Evolutionary conservation across 2,797 vertebrate species (phyloP).

Genomic region (Tangara arthus): DNA sequence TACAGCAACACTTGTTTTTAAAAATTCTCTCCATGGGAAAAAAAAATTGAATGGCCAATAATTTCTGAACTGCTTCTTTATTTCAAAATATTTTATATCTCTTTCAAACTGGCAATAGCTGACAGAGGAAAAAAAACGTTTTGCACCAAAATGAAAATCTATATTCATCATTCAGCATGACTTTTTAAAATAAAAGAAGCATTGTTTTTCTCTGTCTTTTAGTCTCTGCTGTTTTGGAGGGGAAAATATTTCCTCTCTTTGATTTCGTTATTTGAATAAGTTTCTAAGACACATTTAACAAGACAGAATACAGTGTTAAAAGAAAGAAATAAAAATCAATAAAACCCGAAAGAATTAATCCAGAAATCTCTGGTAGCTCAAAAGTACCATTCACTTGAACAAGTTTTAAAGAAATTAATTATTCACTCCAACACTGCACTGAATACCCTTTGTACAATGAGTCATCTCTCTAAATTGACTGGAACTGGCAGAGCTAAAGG

Average conservation of each 20-base stretch:
- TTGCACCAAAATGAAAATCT: background rate
- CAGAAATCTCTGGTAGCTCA: background rate
- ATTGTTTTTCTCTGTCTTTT: conserved; percentile 4
- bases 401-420: background rate
- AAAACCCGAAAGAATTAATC: background rate
- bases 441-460: background rate
- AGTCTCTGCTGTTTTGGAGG: conserved; percentile 1
- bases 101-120: background rate
- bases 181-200: conserved; percentile 18
- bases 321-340: background rate
- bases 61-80: background rate
- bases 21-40: background rate
- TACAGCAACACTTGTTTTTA: background rate
- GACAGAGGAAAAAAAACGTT: background rate
- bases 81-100: background rate
- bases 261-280: conserved; percentile 16
- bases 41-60: background rate
- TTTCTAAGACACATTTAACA: conserved; percentile 6
- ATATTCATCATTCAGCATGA: background rate
- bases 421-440: background rate
- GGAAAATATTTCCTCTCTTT: conserved; percentile 46
- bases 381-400: background rate
- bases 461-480: background rate
- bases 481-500: background rate
- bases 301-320: background rate